Conservation (phyloP, 2,797 vertebrate species). For the Lerista edwardsae region DNA sequence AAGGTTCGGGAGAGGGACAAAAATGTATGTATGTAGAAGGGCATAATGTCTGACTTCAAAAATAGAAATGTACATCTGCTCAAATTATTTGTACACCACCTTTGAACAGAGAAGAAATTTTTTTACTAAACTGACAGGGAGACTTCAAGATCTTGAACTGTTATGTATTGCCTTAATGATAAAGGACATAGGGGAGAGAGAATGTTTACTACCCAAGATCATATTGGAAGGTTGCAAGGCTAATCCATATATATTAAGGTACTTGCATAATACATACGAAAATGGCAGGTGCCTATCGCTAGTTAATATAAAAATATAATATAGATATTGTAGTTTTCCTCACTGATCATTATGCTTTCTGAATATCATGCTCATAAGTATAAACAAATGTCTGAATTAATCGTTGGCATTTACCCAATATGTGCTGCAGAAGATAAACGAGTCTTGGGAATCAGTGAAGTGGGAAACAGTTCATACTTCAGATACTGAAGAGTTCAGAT, state of each 20-base stretch:
- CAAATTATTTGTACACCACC: not conserved
- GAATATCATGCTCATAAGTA: not conserved
- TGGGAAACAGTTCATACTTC: not conserved
- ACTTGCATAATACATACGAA: not conserved
- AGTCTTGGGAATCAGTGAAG: not conserved
- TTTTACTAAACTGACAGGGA: not conserved
- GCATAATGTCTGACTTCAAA: not conserved
- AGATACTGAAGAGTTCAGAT: too few species aligned
- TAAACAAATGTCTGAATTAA: not conserved
- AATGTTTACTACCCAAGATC: not conserved
- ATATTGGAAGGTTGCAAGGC: not conserved
- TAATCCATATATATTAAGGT: not conserved
- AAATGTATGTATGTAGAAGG: conserved; percentile 84
- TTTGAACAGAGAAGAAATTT: not conserved
- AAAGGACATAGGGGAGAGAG: not conserved
- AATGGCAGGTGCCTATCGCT: not conserved
- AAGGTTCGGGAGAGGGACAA: conserved; percentile 84
- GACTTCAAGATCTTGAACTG: not conserved
- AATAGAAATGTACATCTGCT: not conserved
- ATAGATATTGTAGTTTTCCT: not conserved
- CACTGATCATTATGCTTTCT: not conserved
- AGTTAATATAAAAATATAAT: not conserved
- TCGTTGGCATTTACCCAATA: not conserved
- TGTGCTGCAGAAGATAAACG: not conserved
- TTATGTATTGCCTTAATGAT: not conserved